Conservation (phyloP, 2,888 invertebrate species). For the Philonicus albiceps region DNA sequence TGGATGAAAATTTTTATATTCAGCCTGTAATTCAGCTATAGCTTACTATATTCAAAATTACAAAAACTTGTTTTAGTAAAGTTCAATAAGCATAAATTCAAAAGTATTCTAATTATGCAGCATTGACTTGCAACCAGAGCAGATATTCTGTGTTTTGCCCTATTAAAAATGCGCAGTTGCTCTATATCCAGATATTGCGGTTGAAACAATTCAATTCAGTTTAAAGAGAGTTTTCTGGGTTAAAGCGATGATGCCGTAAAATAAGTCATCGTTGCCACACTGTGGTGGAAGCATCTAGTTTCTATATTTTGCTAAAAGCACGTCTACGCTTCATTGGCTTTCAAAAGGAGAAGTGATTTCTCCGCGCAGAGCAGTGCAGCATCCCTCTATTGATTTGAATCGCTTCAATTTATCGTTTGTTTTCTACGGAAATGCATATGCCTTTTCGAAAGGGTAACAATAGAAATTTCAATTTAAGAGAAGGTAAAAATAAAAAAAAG, state of each 20-base stretch:
- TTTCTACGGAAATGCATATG: background rate
- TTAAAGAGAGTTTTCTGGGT: background rate
- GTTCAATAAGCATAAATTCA: background rate
- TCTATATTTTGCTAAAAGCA: background rate
- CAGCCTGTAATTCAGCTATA: background rate
- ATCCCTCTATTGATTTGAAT: background rate
- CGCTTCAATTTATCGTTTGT: background rate
- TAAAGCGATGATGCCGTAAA: background rate
- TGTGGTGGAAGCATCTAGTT: background rate
- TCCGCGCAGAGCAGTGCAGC: background rate
- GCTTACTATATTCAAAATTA: background rate
- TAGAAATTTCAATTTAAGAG: background rate
- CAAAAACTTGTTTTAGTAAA: background rate
- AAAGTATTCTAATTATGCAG: background rate
- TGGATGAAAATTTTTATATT: background rate
- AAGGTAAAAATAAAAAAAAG: background rate
- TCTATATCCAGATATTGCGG: background rate
- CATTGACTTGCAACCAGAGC: background rate
- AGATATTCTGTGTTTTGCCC: background rate
- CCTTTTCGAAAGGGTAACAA: background rate
- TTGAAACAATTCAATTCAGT: background rate
- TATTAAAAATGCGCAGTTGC: background rate
- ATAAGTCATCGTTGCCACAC: background rate
- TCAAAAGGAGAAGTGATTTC: background rate
- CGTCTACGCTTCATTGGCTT: background rate